Percentiles rank a stretch among this genome's conserved stretches.
These are phyloP conservation scores for Drosophila mimica DNA, from an alignment of 2,888 invertebrate genomes.

Conservation along the genomic window DNA sequence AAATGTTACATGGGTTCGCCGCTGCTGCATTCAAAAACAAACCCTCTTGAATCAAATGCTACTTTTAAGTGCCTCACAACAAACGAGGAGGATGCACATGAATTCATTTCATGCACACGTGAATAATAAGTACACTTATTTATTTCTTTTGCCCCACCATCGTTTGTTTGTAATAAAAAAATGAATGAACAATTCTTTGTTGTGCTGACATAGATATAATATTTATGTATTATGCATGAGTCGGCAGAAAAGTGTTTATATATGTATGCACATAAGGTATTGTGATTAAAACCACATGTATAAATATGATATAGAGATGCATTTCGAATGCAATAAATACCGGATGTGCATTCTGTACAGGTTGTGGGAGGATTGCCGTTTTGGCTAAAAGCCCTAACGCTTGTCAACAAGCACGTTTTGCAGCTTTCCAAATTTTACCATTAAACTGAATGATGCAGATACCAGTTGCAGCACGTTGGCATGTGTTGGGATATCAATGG, in stretches of 20 bases:
- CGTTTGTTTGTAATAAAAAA: conserved; percentile 4
- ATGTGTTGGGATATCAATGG: conserved; percentile 43
- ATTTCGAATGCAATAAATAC: conserved; percentile 46
- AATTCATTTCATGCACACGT: conserved; percentile 31
- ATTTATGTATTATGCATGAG: conserved; percentile 17
- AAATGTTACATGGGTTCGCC: background rate
- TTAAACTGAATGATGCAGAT: conserved; percentile 42
- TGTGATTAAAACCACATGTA: background rate
- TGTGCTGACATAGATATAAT: conserved; percentile 12
- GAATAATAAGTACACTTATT: conserved; percentile 16
- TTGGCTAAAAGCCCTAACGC: conserved; percentile 50
- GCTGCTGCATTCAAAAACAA: background rate
- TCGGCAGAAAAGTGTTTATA: conserved; percentile 18
- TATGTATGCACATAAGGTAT: conserved; percentile 36
- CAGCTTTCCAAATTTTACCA: conserved; percentile 46
- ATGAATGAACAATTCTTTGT: conserved; percentile 11
- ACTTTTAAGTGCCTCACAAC: conserved; percentile 11
- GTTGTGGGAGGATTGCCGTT: conserved; percentile 38
- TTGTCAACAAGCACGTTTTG: conserved; percentile 62
- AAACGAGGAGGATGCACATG: conserved; percentile 23
- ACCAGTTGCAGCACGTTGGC: conserved; percentile 10
- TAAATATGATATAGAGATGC: conserved; percentile 7
- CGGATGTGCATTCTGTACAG: conserved; percentile 26
- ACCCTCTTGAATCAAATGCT: conserved; percentile 22
- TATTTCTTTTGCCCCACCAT: conserved; percentile 15